Base-by-base conservation (phyloP, 2,888 invertebrate species). In the Muschampia staudingeri region DNA sequence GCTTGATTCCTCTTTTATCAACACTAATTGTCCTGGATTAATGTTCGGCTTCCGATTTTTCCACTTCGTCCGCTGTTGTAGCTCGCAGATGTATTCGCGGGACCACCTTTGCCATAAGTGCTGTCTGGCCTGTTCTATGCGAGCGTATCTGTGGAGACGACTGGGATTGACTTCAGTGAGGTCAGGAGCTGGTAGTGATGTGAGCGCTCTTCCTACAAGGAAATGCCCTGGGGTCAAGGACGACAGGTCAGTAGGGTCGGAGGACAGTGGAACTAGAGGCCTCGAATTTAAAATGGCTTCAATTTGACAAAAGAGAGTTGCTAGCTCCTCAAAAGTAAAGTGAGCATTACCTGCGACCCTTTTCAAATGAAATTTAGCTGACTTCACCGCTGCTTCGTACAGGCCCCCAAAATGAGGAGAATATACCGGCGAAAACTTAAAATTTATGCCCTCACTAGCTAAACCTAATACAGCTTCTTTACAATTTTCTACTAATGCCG, bases 1-100 rank as follows among this genome's bases (percentile, higher is more conserved):
- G 37, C 30, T 65, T 14, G 11, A 3, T 25, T 77, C 77, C 19
- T 81, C 81, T 12, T 52, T 77, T 14, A 81, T 77, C 11, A 81
- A 48, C 19, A 81, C 81, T n/a, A 81, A 25, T 30, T 81, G 67
- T n/a, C 52, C 52, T 3, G 72, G 61, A 67, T 77, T 40, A 4
- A 73, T 48, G 25, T 81, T 44, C 5, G 77, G 77, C 3, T 14
- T 37, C 14, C 73, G 42, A 16, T 65, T 56, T 8, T 78, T 67
- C 81, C 78, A 81, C 44, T 77, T 61, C 2, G 78, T 78, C 5
- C 81, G 52, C 48, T 80, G 69, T 42, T 80, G 80, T n/a, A 76
- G 42, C 25, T 80, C 76, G 14, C 76, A 77, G 1, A 81, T 75
- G 14, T 76, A 80, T 76, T 81, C 81, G 0, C 76, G 71, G 65